Evolutionary conservation across 2,113 vertebrate genomes (phyloP), one percentile per base, ranked within the genome.

Genomic region (Pomatostomus ruficeps): DNA sequence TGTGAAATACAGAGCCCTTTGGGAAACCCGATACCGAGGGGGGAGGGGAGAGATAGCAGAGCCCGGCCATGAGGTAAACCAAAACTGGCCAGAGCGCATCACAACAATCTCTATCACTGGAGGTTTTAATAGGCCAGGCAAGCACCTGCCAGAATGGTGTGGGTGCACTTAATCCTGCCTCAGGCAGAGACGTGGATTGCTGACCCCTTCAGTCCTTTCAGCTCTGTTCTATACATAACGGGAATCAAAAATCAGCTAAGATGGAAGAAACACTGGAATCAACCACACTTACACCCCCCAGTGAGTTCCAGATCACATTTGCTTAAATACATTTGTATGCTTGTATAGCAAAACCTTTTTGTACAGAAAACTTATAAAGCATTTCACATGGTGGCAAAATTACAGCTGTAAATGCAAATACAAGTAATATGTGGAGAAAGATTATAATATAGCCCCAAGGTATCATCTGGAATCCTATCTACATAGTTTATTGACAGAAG

Each of bases 381-480:
- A 65, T 78, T 95, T 95, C 66, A 87, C 55, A 66, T 87, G 57
- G 82, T 22, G 20, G 67, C 43, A 75, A 96, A 96, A 89, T 94
- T 84, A 86, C 36, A 82, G 25, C 75, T 91, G 46, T 61, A 92
- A 96, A 95, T 93, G 88, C 90, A 97, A 97, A 96, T 59, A 63
- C 9, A 85, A 90, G 75, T 84, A 91, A 87, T 76, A 29, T 71
- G 65, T 85, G 20, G 15, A 58, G 66, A 92, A 95, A 93, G 40
- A 95, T 73, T 91, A 85, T 76, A 74, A 51, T 52, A 87, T 46
- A 84, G 86, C 93, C 96, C 85, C 21, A 83, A 94, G 89, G 67
- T 90, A 82, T 96, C 92, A 92, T 95, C 93, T 96, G 88, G 83
- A 95, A 68, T 96, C 73, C 73, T 79, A 61, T 80, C 91, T 86